Evolutionary conservation across 2,113 vertebrate species (phyloP).

Genomic region (Prolemur simus): DNA sequence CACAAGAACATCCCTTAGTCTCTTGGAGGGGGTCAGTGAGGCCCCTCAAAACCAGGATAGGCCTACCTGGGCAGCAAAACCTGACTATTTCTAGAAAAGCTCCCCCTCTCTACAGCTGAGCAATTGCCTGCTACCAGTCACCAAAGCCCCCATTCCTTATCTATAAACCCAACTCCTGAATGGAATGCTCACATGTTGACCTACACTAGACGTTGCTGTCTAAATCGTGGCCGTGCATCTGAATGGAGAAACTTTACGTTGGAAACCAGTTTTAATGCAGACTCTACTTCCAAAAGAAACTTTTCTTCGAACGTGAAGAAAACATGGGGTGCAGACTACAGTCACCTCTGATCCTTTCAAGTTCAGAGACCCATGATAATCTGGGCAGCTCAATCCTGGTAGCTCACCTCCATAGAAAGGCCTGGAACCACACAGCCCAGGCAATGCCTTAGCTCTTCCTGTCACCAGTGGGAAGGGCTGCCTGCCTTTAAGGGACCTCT

Average conservation of each 20-base stretch:
- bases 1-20: background rate
- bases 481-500: background rate
- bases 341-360: background rate
- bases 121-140: background rate
- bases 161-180: background rate
- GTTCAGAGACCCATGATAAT: background rate
- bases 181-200: background rate
- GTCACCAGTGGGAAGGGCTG: background rate
- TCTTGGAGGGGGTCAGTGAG: background rate
- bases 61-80: background rate
- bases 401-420: background rate
- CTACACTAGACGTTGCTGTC: background rate
- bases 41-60: background rate
- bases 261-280: constrained; percentile 3
- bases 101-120: background rate
- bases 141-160: background rate
- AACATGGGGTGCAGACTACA: background rate
- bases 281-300: background rate
- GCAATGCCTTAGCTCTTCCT: background rate
- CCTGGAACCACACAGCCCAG: background rate
- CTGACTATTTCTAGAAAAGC: background rate
- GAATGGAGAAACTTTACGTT: background rate
- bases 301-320: background rate
- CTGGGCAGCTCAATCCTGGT: background rate
- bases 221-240: background rate